Base-by-base conservation (phyloP, 2,113 vertebrate genomes). In the Delphinapterus leucas region DNA sequence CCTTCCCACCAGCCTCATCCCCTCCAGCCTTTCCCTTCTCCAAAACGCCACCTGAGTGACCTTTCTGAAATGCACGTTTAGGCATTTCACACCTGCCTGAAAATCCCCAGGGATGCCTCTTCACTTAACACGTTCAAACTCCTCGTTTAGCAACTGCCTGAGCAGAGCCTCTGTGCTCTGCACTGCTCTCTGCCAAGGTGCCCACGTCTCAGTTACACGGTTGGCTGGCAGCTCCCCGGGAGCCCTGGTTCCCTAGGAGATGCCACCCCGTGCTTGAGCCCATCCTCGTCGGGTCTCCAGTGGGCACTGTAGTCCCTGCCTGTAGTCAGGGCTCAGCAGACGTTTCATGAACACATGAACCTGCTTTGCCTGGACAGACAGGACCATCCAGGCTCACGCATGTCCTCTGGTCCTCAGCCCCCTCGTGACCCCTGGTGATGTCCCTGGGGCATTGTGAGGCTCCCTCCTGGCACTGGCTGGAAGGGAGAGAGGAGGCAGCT, bases 371-470 rank as follows among this genome's bases (percentile, higher is more conserved):
- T 38, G 1, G 18, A 47, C 12, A 9, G 38, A 2, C 2, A 0
- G 41, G 33, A 61, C 47, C 31, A 11, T 55, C 67, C 36, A 6
- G 26, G 53, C 13, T 61, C 11, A 18, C 36, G 15, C 53, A 26
- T 23, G 14, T 31, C 47, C 21, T 0, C 23, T 21, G 71, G 73
- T 53, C 71, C 28, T 44, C n/a, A 38, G 73, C 41, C 23, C 49
- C 33, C 10, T 5, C 1, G 1, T 31, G 31, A 71, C 21, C 49
- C 5, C 1, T 0, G 15, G 26, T 38, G 44, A 2, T 7, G 2
- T 28, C 18, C 36, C 61, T 17, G 5, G 38, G 49, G 31, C 38
- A 33, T 1, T 0, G 28, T 60, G 70, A 28, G 1, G 3, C 60
- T 13, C 5, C 3, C 76, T 88, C n/a, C 23, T 0, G 23, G 36